Evolutionary conservation across 2,888 invertebrate genomes (phyloP).

Genomic region (Lymantria dispar): DNA sequence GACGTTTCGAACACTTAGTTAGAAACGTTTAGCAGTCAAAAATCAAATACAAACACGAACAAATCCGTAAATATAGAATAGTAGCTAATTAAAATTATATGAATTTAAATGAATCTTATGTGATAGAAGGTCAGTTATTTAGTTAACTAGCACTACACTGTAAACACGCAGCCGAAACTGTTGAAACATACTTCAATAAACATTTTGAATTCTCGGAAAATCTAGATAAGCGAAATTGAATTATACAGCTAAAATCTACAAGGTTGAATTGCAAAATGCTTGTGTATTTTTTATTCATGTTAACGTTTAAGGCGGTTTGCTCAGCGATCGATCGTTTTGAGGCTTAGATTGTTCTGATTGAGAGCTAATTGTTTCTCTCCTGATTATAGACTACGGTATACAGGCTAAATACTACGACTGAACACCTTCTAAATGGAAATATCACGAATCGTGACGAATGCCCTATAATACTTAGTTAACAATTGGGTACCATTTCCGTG

Average conservation of each 20-base stretch:
- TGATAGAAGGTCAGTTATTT: not conserved
- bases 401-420: conserved; percentile 6
- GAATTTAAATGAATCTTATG: not conserved
- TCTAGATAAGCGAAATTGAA: conserved; percentile 4
- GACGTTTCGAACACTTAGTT: too few species aligned
- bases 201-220: not conserved
- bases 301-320: not conserved
- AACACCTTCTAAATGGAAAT: conserved; percentile 16
- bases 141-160: not conserved
- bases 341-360: conserved; percentile 30
- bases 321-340: conserved; percentile 4
- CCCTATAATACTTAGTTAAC: too few species aligned
- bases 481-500: too few species aligned
- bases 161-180: not conserved
- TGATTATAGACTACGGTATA: conserved; percentile 1
- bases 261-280: conserved; percentile 3
- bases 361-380: conserved; percentile 42
- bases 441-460: conserved; percentile 29
- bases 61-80: too few species aligned
- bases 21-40: too few species aligned
- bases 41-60: too few species aligned
- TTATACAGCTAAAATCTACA: conserved; percentile 7
- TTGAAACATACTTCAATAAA: conserved; percentile 1
- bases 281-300: conserved; percentile 6
- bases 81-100: too few species aligned